Base-by-base conservation (phyloP, 2,113 vertebrate species). In the Telmatochromis brichardi region DNA sequence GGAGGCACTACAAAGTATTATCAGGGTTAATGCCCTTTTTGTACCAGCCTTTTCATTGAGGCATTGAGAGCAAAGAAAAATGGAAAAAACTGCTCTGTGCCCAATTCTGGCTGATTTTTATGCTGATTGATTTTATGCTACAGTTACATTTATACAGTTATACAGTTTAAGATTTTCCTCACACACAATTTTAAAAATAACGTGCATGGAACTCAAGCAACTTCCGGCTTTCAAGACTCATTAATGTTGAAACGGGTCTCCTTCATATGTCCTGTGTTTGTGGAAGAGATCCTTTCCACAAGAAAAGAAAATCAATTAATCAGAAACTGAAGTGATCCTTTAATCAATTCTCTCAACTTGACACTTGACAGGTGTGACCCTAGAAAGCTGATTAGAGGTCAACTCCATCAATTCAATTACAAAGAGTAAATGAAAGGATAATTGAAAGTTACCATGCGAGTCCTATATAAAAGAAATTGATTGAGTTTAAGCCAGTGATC, bases 261-360 rank as follows among this genome's bases (percentile, higher is more conserved):
- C 73, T 91, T 42, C 84, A 14, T 37, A 28, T 73, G 78, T 60
- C 76, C 40, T 58, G 47, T 50, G 50, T 82, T 51, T 58, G 68
- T 65, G 78, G 92, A 87, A 89, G 54, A 87, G 82, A 89, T 35
- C 53, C 81, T 65, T 80, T 51, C 76, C 54, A 45, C 33, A 23
- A 58, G 12, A 50, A 26, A 65, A 14, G 50, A 83, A 85, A 88
- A 92, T 90, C 93, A 92, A 94, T 94, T 50, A 9, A 94, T 93
- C 68, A 80, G 86, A 83, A 92, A 90, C 81, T 63, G 21, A 65
- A 81, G 83, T 42, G 55, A 90, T 91, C 80, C 76, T 81, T 78
- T 13, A 92, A 92, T 95, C 93, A 91, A 94, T 95, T 80, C 45
- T 83, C 86, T 83, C 88, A 81, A 91, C 84, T 90, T 87, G 89